These are phyloP conservation scores for Thymallus thymallus DNA, from an alignment of 2,113 vertebrate species.

Conservation along the genomic window DNA sequence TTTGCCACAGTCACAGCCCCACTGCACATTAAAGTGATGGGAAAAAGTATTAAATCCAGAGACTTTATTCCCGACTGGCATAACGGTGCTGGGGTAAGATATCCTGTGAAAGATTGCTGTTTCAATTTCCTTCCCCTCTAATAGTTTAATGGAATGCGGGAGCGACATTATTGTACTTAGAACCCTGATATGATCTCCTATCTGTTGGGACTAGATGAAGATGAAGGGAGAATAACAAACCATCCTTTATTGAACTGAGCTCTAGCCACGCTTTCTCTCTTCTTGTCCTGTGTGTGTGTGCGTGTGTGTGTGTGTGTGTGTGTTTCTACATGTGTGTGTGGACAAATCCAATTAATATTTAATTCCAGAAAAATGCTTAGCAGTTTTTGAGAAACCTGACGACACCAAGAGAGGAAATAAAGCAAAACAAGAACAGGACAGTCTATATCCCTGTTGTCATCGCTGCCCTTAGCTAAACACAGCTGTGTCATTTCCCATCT, in stretches of 20 bases:
- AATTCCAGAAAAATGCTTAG: not conserved
- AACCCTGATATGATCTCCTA: constrained; percentile 21
- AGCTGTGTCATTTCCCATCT: constrained; percentile 9
- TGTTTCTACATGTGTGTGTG: too few relatives aligned
- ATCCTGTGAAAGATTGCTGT: constrained; percentile 25
- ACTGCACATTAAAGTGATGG: constrained; percentile 18
- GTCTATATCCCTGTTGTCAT: too few relatives aligned
- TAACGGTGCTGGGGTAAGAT: constrained; percentile 26
- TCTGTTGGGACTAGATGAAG: constrained; percentile 22
- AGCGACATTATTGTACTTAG: constrained; percentile 9
- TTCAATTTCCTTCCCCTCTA: constrained; percentile 42
- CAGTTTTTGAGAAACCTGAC: not conserved
- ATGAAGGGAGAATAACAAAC: not conserved
- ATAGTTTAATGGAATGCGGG: constrained; percentile 18
- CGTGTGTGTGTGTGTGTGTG: not conserved
- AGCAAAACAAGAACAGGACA: too few relatives aligned
- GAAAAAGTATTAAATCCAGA: constrained; percentile 7
- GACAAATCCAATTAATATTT: constrained; percentile 1
- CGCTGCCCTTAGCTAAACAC: not conserved
- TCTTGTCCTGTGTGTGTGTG: too few relatives aligned
- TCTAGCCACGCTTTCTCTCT: not conserved
- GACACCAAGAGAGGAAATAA: too few relatives aligned
- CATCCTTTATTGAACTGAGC: not conserved
- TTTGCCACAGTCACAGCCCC: constrained; percentile 18
- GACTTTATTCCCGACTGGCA: constrained; percentile 18